Evolutionary conservation across 2,113 vertebrate genomes (phyloP).

Genomic region (Edolisoma coerulescens): DNA sequence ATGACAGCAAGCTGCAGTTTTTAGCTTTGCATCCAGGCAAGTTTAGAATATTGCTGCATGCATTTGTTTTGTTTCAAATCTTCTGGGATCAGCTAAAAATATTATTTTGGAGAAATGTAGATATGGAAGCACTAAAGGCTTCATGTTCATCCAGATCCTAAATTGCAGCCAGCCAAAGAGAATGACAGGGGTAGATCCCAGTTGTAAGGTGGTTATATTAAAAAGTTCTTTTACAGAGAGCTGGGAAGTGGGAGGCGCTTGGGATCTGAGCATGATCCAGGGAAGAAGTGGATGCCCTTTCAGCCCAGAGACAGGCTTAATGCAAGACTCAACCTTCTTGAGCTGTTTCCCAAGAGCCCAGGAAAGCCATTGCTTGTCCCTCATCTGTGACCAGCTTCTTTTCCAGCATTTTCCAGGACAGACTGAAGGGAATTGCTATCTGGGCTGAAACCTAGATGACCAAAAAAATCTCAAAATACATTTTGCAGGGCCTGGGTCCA

Average conservation of each 20-base stretch:
- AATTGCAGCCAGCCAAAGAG: background rate
- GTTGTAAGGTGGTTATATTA: background rate
- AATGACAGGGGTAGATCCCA: background rate
- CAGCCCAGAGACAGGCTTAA: background rate
- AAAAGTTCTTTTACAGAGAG: background rate
- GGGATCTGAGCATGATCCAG: background rate
- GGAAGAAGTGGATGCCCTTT: background rate
- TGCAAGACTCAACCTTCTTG: background rate
- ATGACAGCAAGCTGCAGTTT: slow-evolving; percentile 49
- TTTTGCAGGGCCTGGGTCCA: background rate
- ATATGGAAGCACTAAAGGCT: background rate
- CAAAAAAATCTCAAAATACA: background rate
- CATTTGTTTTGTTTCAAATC: slow-evolving; percentile 19
- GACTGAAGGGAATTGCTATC: background rate
- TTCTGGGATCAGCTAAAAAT: slow-evolving; percentile 39
- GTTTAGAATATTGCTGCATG: background rate
- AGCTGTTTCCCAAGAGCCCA: background rate
- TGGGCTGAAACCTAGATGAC: background rate
- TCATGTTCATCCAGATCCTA: background rate
- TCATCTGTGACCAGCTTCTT: background rate
- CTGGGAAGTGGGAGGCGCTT: background rate
- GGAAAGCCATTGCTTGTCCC: background rate
- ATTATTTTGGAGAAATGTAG: background rate
- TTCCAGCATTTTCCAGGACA: background rate
- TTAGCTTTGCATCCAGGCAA: slow-evolving; percentile 55